Conservation (phyloP, 2,888 invertebrate genomes). For the Entomobrya multifasciata region DNA sequence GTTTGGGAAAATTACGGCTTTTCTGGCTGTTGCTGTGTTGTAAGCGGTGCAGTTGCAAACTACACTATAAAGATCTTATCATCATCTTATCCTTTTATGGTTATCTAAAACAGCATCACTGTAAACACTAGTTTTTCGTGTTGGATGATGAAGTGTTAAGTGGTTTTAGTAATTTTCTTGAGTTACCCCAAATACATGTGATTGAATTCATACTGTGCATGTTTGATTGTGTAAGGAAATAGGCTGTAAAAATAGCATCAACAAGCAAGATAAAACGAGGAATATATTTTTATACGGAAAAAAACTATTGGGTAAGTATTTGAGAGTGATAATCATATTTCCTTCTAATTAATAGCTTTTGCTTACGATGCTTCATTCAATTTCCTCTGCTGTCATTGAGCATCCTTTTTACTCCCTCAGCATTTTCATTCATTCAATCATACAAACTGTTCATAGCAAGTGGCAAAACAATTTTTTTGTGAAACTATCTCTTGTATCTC, state of each 20-base stretch:
- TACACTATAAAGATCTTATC: conserved; percentile 1
- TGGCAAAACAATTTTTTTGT: not conserved
- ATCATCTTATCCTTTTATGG: conserved; percentile 10
- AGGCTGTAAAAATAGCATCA: not conserved
- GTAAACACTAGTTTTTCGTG: not conserved
- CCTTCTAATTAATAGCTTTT: conserved; percentile 46
- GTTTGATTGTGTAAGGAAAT: not conserved
- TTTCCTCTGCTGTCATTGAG: conserved; percentile 32
- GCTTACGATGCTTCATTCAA: conserved; percentile 33
- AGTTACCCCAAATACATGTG: not conserved
- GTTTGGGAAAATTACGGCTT: not conserved
- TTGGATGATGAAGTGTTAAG: conserved; percentile 38
- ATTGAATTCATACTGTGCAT: no score
- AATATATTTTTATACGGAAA: not conserved
- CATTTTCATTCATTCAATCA: not conserved
- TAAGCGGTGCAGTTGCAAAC: not conserved
- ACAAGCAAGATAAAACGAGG: no score
- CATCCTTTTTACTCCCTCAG: not conserved
- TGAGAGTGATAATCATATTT: conserved; percentile 22
- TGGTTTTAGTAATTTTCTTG: conserved; percentile 44
- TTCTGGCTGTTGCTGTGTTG: not conserved
- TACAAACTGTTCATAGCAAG: not conserved
- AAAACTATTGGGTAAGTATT: conserved; percentile 16
- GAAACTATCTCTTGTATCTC: not conserved
- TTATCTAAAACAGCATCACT: conserved; percentile 22